Percentiles rank a stretch among this genome's conserved stretches.
These are phyloP conservation scores for Rugalucina vietnamica DNA, from an alignment of 2,888 invertebrate species.

Conservation along the genomic window DNA sequence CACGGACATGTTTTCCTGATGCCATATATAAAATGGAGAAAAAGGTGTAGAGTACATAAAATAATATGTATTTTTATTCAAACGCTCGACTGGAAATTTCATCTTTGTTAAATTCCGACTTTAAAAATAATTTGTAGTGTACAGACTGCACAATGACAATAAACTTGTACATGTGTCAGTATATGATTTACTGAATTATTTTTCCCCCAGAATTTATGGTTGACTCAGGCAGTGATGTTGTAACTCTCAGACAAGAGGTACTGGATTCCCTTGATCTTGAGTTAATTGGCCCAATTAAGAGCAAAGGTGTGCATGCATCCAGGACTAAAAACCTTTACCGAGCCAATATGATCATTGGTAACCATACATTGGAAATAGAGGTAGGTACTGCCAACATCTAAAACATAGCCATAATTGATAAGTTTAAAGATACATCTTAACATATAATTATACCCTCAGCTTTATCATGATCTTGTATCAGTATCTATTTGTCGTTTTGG, in stretches of 20 bases:
- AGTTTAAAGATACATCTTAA: background rate
- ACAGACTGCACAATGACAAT: background rate
- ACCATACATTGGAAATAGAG: constrained; percentile 76
- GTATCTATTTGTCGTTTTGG: no score
- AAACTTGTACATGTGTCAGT: no score
- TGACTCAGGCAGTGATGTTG: constrained; percentile 82
- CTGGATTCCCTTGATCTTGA: constrained; percentile 76
- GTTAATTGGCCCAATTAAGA: constrained; percentile 75
- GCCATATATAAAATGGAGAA: no score
- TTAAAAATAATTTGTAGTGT: background rate
- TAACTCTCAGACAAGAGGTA: constrained; percentile 76
- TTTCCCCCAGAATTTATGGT: constrained; percentile 80
- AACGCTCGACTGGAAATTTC: no score
- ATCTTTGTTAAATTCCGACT: no score
- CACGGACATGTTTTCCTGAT: no score
- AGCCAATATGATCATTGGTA: constrained; percentile 75
- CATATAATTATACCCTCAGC: no score
- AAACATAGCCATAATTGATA: background rate
- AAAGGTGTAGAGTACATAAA: no score
- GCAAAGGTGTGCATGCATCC: constrained; percentile 80
- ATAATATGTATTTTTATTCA: no score
- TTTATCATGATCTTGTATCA: no score
- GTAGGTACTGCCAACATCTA: constrained; percentile 65
- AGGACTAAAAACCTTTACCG: constrained; percentile 77
- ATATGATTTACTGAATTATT: background rate